Evolutionary conservation across 2,113 vertebrate genomes (phyloP), one percentile per base, ranked within the genome.

Genomic region (Aldabrachelys gigantea): DNA sequence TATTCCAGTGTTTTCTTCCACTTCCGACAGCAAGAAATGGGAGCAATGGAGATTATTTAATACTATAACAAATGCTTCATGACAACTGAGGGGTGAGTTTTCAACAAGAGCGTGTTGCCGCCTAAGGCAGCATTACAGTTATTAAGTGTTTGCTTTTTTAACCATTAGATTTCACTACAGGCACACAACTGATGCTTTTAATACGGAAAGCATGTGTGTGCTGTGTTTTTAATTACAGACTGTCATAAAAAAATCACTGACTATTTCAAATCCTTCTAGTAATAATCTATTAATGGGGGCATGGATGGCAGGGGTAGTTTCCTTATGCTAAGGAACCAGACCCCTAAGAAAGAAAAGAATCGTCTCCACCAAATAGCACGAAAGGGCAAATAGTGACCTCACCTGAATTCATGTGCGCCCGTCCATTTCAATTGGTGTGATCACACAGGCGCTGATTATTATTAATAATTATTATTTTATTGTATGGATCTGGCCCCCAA

Each of bases 101-200:
- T 72, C 10, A 72, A 22, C 69, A n/a, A 72, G 69, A 24, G 19
- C n/a, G 24, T 38, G n/a, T 3, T 62, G 59, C 59, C 59, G 6
- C 27, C 59, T 31, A 29, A 62, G 27, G 29, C 59, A 62, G 59
- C 59, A 62, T 62, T 62, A 62, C 0, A 1, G 29, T 14, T 56
- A 78, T 53, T 21, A 13, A 1, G 0, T 24, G 1, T 9, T 27
- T 12, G 72, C 4, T 54, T 0, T 31, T 52, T 38, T 80, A 6
- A n/a, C 13, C 90, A 38, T 54, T 3, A 3, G 21, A 0, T 65
- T 3, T 24, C 1, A 19, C 76, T 35, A 1, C n/a, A 0, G 0
- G 5, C n/a, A 22, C 4, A 9, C 1, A 5, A 85, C 53, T 1
- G 89, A 47, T 44, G 41, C 38, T 21, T 87, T 89, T 54, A 27